A percentile compares a stretch with the other conserved stretches of the same genome.
Conservation (phyloP, 2,888 invertebrate species). For the Amiota mariae region DNA sequence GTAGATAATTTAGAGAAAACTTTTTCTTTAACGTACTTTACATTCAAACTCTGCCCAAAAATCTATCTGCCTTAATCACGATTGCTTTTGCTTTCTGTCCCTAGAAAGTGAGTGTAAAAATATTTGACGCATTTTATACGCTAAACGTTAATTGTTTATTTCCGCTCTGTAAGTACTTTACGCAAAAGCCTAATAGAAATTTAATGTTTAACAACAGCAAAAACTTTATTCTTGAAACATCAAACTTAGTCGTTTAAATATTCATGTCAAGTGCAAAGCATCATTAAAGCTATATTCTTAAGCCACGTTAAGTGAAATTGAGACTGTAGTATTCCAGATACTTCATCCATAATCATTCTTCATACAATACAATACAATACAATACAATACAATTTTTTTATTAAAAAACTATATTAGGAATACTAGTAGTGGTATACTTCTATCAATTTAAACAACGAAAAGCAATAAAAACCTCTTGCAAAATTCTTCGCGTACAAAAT, state of each 20-base stretch:
- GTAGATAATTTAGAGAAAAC: slow-evolving; percentile 59
- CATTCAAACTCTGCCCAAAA: slow-evolving; percentile 54
- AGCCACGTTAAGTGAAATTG: not conserved
- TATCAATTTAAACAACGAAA: not conserved
- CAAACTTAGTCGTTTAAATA: slow-evolving; percentile 13
- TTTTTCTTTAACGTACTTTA: slow-evolving; percentile 60
- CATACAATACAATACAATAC: too few relatives aligned
- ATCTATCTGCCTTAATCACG: slow-evolving; percentile 12
- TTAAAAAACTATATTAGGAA: not conserved
- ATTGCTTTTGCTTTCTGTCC: slow-evolving; percentile 37
- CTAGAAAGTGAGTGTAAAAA: not conserved
- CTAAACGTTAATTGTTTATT: slow-evolving; percentile 26
- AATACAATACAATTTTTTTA: not conserved
- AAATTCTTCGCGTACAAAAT: slow-evolving; percentile 20
- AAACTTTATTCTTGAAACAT: not conserved
- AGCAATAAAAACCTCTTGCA: not conserved
- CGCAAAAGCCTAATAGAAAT: slow-evolving; percentile 25
- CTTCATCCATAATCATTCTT: not conserved
- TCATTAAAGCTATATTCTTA: slow-evolving; percentile 1
- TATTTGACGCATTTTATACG: slow-evolving; percentile 4
- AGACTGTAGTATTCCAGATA: not conserved
- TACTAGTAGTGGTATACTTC: not conserved
- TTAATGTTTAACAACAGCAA: slow-evolving; percentile 13
- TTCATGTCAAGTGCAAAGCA: slow-evolving; percentile 17
- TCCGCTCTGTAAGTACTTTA: slow-evolving; percentile 2